phyloP scores from a whole-genome alignment of 2,797 vertebrate species.

The Danio albolineatus region DNA sequence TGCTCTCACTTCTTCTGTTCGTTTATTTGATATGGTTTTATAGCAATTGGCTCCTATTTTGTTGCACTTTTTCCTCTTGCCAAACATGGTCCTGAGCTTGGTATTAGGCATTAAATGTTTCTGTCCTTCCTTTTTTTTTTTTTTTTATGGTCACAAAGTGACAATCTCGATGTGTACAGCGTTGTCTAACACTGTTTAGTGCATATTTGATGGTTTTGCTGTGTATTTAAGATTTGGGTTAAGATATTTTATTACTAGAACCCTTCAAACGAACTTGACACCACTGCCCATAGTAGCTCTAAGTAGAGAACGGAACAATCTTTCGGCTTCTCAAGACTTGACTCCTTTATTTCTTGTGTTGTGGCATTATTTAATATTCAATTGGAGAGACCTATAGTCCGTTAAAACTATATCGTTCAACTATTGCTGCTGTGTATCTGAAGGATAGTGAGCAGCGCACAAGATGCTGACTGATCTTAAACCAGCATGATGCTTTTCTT shows the following conservation, averaged over 20 bases:
- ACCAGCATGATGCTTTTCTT: slow-evolving; percentile 76
- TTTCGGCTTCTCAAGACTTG: background rate
- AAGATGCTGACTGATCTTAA: slow-evolving; percentile 62
- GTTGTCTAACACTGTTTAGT: slow-evolving; percentile 59
- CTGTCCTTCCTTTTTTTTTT: slow-evolving; percentile 65
- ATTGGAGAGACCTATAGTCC: slow-evolving; percentile 12
- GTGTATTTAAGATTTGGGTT: slow-evolving; percentile 45
- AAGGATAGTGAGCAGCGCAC: slow-evolving; percentile 55
- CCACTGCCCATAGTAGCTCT: slow-evolving; percentile 19
- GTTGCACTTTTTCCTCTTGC: slow-evolving; percentile 53
- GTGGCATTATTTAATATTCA: slow-evolving; percentile 16
- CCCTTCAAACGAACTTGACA: slow-evolving; percentile 14
- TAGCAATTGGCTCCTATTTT: slow-evolving; percentile 62
- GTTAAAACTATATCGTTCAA: slow-evolving; percentile 53
- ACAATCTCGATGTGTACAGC: slow-evolving; percentile 54
- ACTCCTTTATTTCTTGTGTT: slow-evolving; percentile 22
- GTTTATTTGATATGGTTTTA: slow-evolving; percentile 64
- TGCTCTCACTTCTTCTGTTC: slow-evolving; percentile 53
- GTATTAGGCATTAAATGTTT: slow-evolving; percentile 73
- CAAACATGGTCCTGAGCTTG: slow-evolving; percentile 49
- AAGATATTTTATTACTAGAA: slow-evolving; percentile 7
- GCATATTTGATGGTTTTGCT: slow-evolving; percentile 58
- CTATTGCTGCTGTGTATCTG: slow-evolving; percentile 53
- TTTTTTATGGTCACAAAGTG: slow-evolving; percentile 64
- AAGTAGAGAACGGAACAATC: background rate